These are phyloP conservation scores for Spongilla lacustris DNA, from an alignment of 37 sponge, comb jelly and placozoan species.

Conservation along the genomic window DNA sequence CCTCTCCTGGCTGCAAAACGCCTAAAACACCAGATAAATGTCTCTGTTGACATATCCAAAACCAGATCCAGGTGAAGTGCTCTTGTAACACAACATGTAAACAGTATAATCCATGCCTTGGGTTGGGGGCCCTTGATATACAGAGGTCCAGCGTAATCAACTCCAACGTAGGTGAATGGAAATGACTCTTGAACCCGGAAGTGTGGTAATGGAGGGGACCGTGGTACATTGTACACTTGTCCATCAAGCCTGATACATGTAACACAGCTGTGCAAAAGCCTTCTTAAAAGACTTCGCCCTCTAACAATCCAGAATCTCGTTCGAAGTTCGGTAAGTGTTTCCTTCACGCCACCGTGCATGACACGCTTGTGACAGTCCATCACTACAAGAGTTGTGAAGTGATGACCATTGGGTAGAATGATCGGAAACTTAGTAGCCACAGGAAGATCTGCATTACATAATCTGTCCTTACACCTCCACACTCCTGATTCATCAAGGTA, in stretches of 20 bases:
- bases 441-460: conserved; percentile 23
- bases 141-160: conserved; percentile 11
- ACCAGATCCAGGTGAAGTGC: conserved; percentile 42
- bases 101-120: background rate
- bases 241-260: background rate
- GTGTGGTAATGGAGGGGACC: conserved; percentile 22
- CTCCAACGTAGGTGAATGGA: conserved; percentile 13
- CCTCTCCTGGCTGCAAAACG: conserved; percentile 62
- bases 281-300: conserved; percentile 9
- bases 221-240: too few species aligned
- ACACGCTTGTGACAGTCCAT: conserved; percentile 12
- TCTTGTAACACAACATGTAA: conserved; percentile 31
- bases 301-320: background rate
- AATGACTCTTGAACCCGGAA: conserved; percentile 19
- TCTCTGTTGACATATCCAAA: conserved; percentile 14
- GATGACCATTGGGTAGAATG: conserved; percentile 18
- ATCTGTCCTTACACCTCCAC: conserved; percentile 32
- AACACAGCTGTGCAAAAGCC: conserved; percentile 3
- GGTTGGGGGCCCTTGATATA: background rate
- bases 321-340: conserved; percentile 32
- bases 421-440: conserved; percentile 11
- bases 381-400: conserved; percentile 32
- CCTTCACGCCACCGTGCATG: conserved; percentile 27
- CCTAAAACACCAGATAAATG: conserved; percentile 44
- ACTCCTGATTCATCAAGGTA: conserved; percentile 32